Evolutionary conservation across 2,797 vertebrate genomes (phyloP).

Genomic region (Spizella passerina): DNA sequence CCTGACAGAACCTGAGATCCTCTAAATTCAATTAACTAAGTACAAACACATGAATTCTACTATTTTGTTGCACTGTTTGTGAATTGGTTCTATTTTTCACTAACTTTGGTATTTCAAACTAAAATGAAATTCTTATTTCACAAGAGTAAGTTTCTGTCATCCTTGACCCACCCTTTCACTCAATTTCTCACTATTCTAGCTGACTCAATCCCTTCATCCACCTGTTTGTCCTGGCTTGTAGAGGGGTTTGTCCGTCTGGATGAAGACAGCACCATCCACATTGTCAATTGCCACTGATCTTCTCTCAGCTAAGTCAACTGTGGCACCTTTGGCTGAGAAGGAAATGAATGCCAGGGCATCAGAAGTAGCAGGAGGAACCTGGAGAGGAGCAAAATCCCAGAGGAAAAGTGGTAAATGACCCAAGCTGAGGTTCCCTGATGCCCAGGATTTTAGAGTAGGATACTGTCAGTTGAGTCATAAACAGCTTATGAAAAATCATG

Average conservation of each 20-base stretch:
- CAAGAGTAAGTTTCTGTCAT: neutral
- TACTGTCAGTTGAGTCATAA: neutral
- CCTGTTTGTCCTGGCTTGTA: conserved; percentile 71
- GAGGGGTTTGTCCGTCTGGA: conserved; percentile 73
- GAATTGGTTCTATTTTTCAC: neutral
- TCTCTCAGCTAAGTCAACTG: conserved; percentile 41
- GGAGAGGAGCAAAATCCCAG: neutral
- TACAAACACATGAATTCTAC: neutral
- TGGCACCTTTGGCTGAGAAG: conserved; percentile 57
- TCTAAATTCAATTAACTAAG: neutral
- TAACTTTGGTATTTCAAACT: neutral
- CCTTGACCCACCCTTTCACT: neutral
- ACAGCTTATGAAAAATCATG: neutral
- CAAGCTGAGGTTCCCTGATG: neutral
- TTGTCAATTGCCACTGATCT: conserved; percentile 58
- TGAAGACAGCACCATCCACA: conserved; percentile 36
- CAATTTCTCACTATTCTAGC: neutral
- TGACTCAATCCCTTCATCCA: neutral
- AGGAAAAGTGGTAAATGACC: neutral
- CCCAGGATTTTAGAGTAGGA: neutral
- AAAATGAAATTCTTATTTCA: neutral
- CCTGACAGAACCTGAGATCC: neutral
- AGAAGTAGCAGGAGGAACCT: conserved; percentile 53
- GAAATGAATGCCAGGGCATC: conserved; percentile 67
- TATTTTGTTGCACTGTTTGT: neutral